These are phyloP conservation scores for Agrotis exclamationis DNA, from an alignment of 2,888 invertebrate genomes.

Conservation along the genomic window DNA sequence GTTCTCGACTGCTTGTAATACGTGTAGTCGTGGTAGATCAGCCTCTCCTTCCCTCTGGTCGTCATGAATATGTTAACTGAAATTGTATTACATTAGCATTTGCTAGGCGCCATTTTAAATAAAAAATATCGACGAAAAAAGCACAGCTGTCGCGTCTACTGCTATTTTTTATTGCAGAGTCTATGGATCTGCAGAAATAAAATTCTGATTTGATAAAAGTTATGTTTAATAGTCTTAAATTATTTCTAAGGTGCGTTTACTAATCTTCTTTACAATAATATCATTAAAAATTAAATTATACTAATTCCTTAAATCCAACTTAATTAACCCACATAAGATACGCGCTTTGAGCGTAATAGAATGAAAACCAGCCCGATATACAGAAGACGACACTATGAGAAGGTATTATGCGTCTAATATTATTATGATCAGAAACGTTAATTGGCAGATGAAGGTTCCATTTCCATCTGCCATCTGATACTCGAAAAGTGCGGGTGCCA, in stretches of 20 bases:
- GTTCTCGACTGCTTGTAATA: slow-evolving; percentile 88
- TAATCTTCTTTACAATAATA: background rate
- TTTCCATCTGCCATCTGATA: too few relatives aligned
- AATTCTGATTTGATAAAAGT: background rate
- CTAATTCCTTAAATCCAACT: too few relatives aligned
- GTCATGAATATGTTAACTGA: slow-evolving; percentile 90
- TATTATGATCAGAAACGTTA: too few relatives aligned
- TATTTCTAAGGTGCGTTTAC: background rate
- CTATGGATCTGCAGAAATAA: slow-evolving; percentile 23
- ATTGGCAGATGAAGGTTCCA: too few relatives aligned
- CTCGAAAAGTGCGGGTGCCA: too few relatives aligned
- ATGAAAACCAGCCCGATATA: too few relatives aligned
- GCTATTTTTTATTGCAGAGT: slow-evolving; percentile 7
- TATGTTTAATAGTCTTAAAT: background rate
- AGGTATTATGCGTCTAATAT: too few relatives aligned
- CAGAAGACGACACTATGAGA: too few relatives aligned
- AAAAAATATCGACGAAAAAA: slow-evolving; percentile 3
- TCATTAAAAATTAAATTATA: background rate
- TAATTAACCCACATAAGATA: too few relatives aligned
- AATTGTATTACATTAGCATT: slow-evolving; percentile 66
- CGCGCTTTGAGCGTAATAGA: too few relatives aligned
- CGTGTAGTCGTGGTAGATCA: slow-evolving; percentile 83
- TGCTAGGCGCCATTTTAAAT: slow-evolving; percentile 12
- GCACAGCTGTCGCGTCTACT: slow-evolving; percentile 22
- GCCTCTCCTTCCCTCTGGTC: slow-evolving; percentile 84